Evolutionary conservation across 2,113 vertebrate genomes (phyloP), one percentile per base, ranked within the genome.

Genomic region (Oncorhynchus mykiss): DNA sequence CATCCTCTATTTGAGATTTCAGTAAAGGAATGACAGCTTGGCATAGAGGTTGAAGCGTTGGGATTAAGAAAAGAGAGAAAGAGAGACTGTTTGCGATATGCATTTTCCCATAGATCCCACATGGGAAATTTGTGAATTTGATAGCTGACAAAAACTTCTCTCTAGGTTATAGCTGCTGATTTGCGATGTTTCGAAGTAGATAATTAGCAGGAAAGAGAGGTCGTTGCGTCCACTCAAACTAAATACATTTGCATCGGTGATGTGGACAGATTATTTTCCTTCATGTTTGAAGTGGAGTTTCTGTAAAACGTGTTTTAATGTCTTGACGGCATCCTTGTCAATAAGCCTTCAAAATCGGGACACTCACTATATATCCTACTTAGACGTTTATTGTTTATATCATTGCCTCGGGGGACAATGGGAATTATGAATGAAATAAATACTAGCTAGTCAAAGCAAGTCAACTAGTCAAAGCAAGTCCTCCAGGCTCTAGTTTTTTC

Each of bases 291-390:
- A 65, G 60, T 59, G 45, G 66, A 22, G 20, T 68, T 45, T 25
- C 71, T 79, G 68, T 11, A 39, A 39, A 51, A 25, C 2, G 60
- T 34, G 71, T 60, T 69, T 57, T 64, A 11, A 76, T 77, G 77
- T 71, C 72, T 73, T 71, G 82, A 77, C 80, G 73, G 76, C 78
- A 54, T 9, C 18, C 49, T 51, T 2, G 45, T 81, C 71, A 67
- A 79, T 85, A 45, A 9, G 39, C 14, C 18, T 45, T 49, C 22
- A 74, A 49, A 49, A 48, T 48, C 57, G 25, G 1, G 2, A 67
- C 16, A 39, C 39, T 39, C 39, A 39, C 29, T 78, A 75, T 71
- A 75, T 67, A 20, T 34, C 25, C 77, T 65, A 51, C 39, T 64
- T 74, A 71, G 4, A 22, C 16, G 29, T 51, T 25, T 57, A 31